phyloP scores from a whole-genome alignment of 2,797 vertebrate genomes.

The Orientallactaga sibirica region DNA sequence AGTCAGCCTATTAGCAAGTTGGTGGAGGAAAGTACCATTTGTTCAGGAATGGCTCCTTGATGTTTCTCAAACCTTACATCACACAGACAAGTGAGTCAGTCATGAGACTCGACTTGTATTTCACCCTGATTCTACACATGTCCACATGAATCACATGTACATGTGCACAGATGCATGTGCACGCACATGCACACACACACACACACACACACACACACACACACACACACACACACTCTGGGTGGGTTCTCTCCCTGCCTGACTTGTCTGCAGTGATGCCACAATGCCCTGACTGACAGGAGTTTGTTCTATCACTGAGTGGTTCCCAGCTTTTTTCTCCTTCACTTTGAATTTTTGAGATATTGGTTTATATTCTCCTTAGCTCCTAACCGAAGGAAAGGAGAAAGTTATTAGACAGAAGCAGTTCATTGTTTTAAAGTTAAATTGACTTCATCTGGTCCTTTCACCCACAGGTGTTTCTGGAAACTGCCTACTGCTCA shows the following conservation, averaged over 20 bases:
- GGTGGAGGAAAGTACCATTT: conserved; percentile 9
- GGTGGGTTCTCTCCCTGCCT: not conserved
- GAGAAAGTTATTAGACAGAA: conserved; percentile 55
- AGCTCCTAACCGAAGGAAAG: conserved; percentile 24
- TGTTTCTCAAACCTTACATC: conserved; percentile 56
- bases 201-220: not conserved
- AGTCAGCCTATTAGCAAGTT: not conserved
- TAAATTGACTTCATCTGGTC: conserved; percentile 34
- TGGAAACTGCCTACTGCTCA: not conserved
- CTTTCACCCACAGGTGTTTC: not conserved
- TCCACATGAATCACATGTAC: too few relatives aligned
- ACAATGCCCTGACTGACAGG: not conserved
- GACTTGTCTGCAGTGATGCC: not conserved
- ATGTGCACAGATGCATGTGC: not conserved
- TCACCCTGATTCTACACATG: not conserved
- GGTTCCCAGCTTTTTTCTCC: conserved; percentile 35
- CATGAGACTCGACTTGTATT: not conserved
- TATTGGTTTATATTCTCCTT: conserved; percentile 8
- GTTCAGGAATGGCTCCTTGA: not conserved
- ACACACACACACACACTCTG: not conserved
- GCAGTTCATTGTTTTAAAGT: conserved; percentile 62
- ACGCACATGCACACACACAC: too few relatives aligned
- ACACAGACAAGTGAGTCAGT: not conserved
- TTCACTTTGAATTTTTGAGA: conserved; percentile 48
- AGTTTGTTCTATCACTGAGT: conserved; percentile 16